Conservation (phyloP, 2,888 invertebrate species). For the Blastobasis lacticolella region DNA sequence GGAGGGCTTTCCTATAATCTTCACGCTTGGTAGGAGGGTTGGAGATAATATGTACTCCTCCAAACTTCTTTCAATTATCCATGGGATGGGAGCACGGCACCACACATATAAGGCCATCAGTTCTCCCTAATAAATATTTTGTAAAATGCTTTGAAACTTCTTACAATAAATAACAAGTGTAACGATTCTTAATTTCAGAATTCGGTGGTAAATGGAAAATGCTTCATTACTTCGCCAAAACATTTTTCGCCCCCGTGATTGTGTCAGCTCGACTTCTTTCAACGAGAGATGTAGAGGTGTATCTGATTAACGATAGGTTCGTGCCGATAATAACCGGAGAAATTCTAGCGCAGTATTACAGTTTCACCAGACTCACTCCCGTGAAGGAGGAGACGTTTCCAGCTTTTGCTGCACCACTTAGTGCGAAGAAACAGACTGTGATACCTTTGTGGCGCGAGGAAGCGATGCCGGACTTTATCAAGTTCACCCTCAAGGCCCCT, state of each 20-base stretch:
- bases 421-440: constrained; percentile 38
- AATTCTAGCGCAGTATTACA: constrained; percentile 73
- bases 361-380: constrained; percentile 69
- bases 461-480: constrained; percentile 42
- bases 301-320: constrained; percentile 78
- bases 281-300: constrained; percentile 72
- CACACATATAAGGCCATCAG: no score
- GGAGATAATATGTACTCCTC: no score
- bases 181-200: constrained; percentile 63
- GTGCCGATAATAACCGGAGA: constrained; percentile 51
- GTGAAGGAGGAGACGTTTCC: constrained; percentile 34
- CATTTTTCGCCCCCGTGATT: constrained; percentile 88
- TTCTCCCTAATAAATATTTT: no score
- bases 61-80: no score
- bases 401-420: constrained; percentile 34
- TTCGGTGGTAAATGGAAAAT: constrained; percentile 87
- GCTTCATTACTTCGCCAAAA: constrained; percentile 90
- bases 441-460: constrained; percentile 30
- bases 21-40: no score
- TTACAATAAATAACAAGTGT: no score
- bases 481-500: constrained; percentile 66
- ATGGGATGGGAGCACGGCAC: no score
- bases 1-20: no score
- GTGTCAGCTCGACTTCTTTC: constrained; percentile 74
- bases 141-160: no score